These are phyloP conservation scores for Sciurus carolinensis DNA, from an alignment of 2,797 vertebrate species.

Conservation along the genomic window DNA sequence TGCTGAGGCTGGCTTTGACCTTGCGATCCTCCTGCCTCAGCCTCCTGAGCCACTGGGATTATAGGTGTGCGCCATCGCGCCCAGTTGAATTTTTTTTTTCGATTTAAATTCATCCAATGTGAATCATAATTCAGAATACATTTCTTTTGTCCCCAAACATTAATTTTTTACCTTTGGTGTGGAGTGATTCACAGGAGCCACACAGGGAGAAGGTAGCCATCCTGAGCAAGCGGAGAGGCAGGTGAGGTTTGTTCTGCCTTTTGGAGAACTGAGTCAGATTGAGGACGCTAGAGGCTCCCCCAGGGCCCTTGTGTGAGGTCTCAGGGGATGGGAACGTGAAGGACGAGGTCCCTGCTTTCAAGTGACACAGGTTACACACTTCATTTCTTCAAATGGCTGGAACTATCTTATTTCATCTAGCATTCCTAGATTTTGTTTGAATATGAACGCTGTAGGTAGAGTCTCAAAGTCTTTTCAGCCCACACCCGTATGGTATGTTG, in stretches of 20 bases:
- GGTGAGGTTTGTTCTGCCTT: background rate
- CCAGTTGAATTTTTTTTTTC: no score
- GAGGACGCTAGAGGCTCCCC: background rate
- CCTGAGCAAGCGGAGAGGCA: background rate
- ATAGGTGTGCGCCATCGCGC: no score
- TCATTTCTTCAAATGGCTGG: background rate
- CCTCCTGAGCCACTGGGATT: no score
- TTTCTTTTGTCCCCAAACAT: background rate
- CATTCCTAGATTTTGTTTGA: background rate
- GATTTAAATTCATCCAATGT: background rate
- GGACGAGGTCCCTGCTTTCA: background rate
- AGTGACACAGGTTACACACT: background rate
- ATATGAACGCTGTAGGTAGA: background rate
- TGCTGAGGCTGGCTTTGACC: no score
- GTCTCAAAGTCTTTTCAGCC: background rate
- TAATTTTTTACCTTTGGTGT: background rate
- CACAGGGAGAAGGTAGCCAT: background rate
- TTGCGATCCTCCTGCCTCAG: no score
- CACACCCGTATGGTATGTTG: background rate
- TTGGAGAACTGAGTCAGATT: background rate
- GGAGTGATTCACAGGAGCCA: background rate
- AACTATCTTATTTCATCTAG: background rate
- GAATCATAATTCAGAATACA: background rate
- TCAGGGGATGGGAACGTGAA: background rate
- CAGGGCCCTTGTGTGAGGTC: fast-evolving